These are phyloP conservation scores for Seriola dumerili DNA, from an alignment of 2,113 vertebrate species.

Conservation along the genomic window DNA sequence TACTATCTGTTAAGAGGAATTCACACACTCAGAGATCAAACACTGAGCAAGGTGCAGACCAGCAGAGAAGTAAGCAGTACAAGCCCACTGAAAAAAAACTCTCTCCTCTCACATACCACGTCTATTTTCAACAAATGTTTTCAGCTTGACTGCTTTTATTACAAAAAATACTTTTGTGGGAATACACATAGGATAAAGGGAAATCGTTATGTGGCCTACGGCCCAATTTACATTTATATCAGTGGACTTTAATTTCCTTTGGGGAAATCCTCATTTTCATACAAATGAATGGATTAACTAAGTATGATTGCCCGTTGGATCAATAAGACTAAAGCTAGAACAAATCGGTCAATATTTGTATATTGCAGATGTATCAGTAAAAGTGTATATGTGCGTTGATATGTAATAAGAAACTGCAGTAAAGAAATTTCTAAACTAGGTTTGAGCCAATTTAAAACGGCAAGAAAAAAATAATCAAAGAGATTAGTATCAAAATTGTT, in stretches of 20 bases:
- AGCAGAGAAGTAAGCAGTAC: not conserved
- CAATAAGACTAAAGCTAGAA: conserved; percentile 19
- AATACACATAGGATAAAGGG: not conserved
- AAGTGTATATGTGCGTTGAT: not conserved
- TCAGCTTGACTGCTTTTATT: not conserved
- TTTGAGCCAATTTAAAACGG: not conserved
- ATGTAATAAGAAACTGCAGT: not conserved
- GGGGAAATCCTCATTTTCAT: conserved; percentile 26
- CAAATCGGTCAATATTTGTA: not conserved
- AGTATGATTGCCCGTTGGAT: conserved; percentile 11
- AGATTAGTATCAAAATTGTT: not conserved
- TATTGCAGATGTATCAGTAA: not conserved
- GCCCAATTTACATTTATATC: conserved; percentile 43
- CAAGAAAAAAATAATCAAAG: not conserved
- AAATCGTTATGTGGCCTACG: not conserved
- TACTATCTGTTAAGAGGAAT: not conserved
- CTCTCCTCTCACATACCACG: not conserved
- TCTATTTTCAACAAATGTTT: not conserved
- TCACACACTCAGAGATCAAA: not conserved
- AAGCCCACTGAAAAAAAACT: not conserved
- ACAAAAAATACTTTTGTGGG: not conserved
- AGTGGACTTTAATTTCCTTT: conserved; percentile 28
- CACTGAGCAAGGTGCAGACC: not conserved
- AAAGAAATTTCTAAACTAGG: not conserved
- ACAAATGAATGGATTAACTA: conserved; percentile 24